These are phyloP conservation scores for Zingel zingel DNA, from an alignment of 2,113 vertebrate genomes.

Conservation along the genomic window DNA sequence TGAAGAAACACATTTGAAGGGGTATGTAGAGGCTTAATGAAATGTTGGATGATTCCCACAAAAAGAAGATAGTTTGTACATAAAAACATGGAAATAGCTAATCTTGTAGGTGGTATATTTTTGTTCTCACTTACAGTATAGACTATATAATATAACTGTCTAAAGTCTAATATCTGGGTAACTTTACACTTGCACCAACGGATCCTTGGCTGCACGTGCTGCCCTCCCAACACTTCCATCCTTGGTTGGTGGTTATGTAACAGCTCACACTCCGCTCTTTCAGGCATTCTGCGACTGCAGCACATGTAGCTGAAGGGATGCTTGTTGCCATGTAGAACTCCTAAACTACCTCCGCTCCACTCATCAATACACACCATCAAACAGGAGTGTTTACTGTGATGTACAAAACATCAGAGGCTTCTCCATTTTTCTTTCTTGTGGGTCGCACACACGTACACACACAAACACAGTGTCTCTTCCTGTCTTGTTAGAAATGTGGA, in stretches of 20 bases:
- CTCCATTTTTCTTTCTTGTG: slow-evolving; percentile 3
- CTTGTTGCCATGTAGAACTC: slow-evolving; percentile 55
- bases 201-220: slow-evolving; percentile 48
- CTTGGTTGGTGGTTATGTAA: slow-evolving; percentile 70
- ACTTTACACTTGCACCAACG: slow-evolving; percentile 12
- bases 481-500: not conserved
- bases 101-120: not conserved
- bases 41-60: not conserved
- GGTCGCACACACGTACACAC: not conserved
- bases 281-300: slow-evolving; percentile 32
- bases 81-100: not conserved
- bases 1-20: not conserved
- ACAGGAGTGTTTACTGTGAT: slow-evolving; percentile 43
- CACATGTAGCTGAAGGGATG: slow-evolving; percentile 65
- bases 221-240: slow-evolving; percentile 52
- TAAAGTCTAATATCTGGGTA: not conserved
- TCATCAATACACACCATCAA: slow-evolving; percentile 48
- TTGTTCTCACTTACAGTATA: not conserved
- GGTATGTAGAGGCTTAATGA: not conserved
- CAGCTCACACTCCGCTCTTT: slow-evolving; percentile 48
- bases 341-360: slow-evolving; percentile 36
- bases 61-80: not conserved
- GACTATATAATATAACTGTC: not conserved
- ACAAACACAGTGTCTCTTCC: not conserved
- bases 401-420: slow-evolving; percentile 37